Evolutionary conservation across 2,888 invertebrate species (phyloP), one percentile per base, ranked within the genome.

Genomic region (Therioaphis trifolii): DNA sequence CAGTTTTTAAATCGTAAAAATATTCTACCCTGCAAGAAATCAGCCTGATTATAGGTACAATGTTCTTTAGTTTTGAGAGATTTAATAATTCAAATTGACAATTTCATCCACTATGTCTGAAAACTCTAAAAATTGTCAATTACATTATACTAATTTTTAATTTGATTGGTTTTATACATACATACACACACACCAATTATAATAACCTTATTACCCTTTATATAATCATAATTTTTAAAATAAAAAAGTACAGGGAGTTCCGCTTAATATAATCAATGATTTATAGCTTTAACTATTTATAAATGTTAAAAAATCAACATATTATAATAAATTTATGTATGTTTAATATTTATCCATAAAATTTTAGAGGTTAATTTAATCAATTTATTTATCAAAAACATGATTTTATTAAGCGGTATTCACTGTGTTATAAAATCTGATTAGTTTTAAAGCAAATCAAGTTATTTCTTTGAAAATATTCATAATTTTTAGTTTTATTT

Each of bases 11-110:
- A 68, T 68, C 3, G 68, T 71, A 66, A 71, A 80, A 80, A 61
- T 80, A 68, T 11, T 80, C 80, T 80, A 80, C 80, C 80, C 80
- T 80, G 80, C 58, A 80, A 80, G 15, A 58, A 46, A 58, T 71
- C 58, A 80, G 71, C 80, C 71, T 71, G 52, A 46, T 80, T 12
- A 43, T 68, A 68, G 18, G 40, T 68, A 69, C 18, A 43, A 68
- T 40, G 4, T 78, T 21, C 11, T 52, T 77, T 49, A 49, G 11
- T 68, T 78, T 68, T 55, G 27, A 24, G 40, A 55, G 24, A 68
- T 68, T 55, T 40, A n/a, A 55, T 52, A 24, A 68, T 66, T 78
- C 18, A 68, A 68, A 78, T 68, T 78, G 18, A 68, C 24, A 40
- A 35, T 49, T 3, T 76, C 2, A 46, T 18, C 29, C 7, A n/a